Evolutionary conservation across 1,140 invertebrate species (phyloP).

Genomic region (Ridgeia piscesae): DNA sequence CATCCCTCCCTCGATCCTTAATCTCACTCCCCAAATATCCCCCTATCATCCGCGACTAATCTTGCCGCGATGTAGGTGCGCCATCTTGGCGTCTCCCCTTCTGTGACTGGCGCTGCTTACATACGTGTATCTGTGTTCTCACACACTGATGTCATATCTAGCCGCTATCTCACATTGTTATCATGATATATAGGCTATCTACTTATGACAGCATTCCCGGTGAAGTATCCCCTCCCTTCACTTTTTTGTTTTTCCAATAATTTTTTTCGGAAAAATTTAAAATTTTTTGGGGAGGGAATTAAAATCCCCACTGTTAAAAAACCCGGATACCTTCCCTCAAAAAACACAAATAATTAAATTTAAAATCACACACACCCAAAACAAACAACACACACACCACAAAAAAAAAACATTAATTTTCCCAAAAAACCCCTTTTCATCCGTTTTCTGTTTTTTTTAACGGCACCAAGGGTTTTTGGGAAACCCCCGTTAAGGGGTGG

Average conservation of each 20-base stretch:
- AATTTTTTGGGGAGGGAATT: not conserved
- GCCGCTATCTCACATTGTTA: not conserved
- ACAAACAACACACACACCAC: too few relatives aligned
- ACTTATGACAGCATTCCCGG: not conserved
- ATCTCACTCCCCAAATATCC: not conserved
- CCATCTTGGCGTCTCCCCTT: not conserved
- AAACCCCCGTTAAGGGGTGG: not conserved
- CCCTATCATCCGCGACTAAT: not conserved
- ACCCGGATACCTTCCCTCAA: not conserved
- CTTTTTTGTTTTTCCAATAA: not conserved
- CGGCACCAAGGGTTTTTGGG: not conserved
- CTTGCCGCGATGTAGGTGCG: not conserved
- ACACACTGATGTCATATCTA: not conserved
- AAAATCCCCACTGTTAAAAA: not conserved
- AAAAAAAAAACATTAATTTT: too few relatives aligned
- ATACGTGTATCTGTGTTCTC: not conserved
- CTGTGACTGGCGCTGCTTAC: not conserved
- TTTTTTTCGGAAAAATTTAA: not conserved
- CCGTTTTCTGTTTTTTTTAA: too few relatives aligned
- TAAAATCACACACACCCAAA: not conserved
- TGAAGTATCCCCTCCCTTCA: not conserved
- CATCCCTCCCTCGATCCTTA: not conserved
- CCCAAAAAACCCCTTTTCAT: too few relatives aligned
- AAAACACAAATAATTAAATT: not conserved
- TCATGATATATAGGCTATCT: constrained; percentile 6